Conservation (phyloP, 2,797 vertebrate genomes). For the Busarellus nigricollis region DNA sequence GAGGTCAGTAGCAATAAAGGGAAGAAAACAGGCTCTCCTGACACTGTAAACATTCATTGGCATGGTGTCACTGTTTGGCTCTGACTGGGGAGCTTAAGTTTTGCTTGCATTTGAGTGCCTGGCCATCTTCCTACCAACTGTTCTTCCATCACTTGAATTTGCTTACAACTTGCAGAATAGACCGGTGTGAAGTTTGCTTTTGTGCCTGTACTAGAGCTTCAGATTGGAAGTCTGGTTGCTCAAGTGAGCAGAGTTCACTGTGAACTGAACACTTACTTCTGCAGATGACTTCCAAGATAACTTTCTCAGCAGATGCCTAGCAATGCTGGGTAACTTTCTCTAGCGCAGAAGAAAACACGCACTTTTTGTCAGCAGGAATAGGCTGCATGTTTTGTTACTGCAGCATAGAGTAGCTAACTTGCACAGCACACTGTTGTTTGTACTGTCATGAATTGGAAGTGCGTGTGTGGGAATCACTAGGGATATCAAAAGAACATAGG, state of each 20-base stretch:
- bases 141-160: neutral
- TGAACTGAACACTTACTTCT: neutral
- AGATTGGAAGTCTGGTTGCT: neutral
- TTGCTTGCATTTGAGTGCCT: neutral
- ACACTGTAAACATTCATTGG: neutral
- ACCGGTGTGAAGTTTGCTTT: neutral
- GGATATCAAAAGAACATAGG: neutral
- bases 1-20: neutral
- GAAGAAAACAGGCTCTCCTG: neutral
- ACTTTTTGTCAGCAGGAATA: neutral
- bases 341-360: neutral
- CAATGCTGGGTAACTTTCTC: neutral
- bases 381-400: neutral
- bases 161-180: neutral
- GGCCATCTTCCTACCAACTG: neutral
- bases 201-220: neutral
- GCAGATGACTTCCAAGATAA: too few species aligned
- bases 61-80: neutral
- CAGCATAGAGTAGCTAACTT: too few species aligned
- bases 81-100: neutral
- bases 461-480: neutral
- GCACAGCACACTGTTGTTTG: neutral
- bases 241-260: neutral
- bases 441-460: neutral
- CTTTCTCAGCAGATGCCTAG: neutral